phyloP scores from a whole-genome alignment of 2,888 invertebrate species.

The Folsomia manolachei region DNA sequence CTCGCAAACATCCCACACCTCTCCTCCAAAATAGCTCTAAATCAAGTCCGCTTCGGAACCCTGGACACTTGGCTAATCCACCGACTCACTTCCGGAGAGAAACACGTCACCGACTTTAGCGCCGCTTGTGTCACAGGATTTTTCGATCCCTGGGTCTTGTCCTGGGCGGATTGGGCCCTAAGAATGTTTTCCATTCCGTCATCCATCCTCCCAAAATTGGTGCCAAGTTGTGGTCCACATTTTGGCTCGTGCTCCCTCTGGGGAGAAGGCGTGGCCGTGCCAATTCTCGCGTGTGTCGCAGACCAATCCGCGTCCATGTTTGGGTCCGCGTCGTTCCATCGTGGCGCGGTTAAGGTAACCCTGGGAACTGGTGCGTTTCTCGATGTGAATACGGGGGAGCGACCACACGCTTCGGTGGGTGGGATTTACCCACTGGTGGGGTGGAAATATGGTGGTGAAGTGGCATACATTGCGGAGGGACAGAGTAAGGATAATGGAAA shows the following conservation, averaged over 20 bases:
- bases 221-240: constrained; percentile 68
- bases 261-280: constrained; percentile 45
- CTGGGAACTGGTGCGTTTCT: constrained; percentile 90
- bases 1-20: constrained; percentile 70
- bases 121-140: constrained; percentile 88
- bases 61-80: constrained; percentile 84
- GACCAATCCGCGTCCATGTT: constrained; percentile 88
- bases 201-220: constrained; percentile 73
- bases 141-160: constrained; percentile 85
- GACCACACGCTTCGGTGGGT: constrained; percentile 70
- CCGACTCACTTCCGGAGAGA: constrained; percentile 53
- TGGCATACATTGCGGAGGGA: constrained; percentile 79
- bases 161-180: constrained; percentile 76
- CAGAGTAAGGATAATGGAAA: constrained; percentile 84
- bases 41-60: constrained; percentile 70
- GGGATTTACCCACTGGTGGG: constrained; percentile 88
- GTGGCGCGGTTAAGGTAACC: constrained; percentile 79
- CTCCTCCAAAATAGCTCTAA: constrained; percentile 60
- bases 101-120: constrained; percentile 83
- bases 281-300: constrained; percentile 55
- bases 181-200: constrained; percentile 70
- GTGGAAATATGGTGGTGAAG: constrained; percentile 67
- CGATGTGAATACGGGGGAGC: constrained; percentile 73
- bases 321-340: constrained; percentile 76
- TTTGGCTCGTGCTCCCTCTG: constrained; percentile 63